These are phyloP conservation scores for Psittacula derbiana DNA, from an alignment of 2,797 vertebrate species.

Conservation along the genomic window DNA sequence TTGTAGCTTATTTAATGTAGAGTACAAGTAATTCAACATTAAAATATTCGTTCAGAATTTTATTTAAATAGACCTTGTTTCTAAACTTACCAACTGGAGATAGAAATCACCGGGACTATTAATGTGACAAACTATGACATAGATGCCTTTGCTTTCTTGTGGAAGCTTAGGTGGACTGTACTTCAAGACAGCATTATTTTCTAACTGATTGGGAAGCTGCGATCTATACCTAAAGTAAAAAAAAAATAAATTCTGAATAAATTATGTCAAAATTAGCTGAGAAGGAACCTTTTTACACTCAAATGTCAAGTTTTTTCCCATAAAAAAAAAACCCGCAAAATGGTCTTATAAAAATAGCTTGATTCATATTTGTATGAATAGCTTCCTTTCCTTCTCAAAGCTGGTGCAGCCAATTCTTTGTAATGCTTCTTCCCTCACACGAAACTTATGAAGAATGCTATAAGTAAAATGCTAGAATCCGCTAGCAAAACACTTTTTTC, in stretches of 20 bases:
- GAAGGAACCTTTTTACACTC: not conserved
- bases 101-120: constrained; percentile 80
- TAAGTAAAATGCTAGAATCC: not conserved
- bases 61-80: not conserved
- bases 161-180: constrained; percentile 74
- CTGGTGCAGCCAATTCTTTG: not conserved
- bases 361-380: not conserved
- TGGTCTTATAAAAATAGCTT: not conserved
- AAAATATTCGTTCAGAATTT: not conserved
- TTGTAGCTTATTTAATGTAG: not conserved
- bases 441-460: rapidly evolving
- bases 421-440: not conserved
- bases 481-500: not conserved
- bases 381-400: not conserved
- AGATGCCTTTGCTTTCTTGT: constrained; percentile 55
- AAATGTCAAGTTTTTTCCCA: not conserved
- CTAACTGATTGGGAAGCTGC: constrained; percentile 24
- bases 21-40: not conserved
- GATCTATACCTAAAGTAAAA: constrained; percentile 70
- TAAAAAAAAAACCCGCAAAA: rapidly evolving
- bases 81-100: constrained; percentile 74
- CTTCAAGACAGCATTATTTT: not conserved
- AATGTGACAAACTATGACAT: constrained; percentile 71
- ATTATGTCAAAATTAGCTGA: not conserved
- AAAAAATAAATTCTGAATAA: not conserved